Conservation (phyloP, 2,113 vertebrate species). For the Hiodon tergisus region DNA sequence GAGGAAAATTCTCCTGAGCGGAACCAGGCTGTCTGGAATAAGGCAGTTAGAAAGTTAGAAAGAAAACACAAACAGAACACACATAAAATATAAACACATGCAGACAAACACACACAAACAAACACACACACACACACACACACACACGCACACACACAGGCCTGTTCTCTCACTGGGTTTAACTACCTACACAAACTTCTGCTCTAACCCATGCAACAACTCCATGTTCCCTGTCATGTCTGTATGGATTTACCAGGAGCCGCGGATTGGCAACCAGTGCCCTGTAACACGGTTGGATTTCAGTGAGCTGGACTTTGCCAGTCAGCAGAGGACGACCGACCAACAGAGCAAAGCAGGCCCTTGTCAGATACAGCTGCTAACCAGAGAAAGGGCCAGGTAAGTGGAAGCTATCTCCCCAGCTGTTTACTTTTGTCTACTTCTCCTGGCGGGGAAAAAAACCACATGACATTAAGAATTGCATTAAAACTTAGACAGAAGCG, state of each 20-base stretch:
- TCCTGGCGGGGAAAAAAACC: background rate
- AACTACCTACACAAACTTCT: background rate
- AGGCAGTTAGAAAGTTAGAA: constrained; percentile 38
- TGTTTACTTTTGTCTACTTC: background rate
- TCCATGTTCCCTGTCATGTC: background rate
- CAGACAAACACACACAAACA: constrained; percentile 5
- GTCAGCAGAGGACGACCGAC: background rate
- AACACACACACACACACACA: constrained; percentile 36
- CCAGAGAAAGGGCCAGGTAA: background rate
- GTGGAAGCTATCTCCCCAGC: background rate
- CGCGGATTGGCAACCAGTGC: background rate
- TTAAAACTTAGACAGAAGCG: constrained; percentile 1
- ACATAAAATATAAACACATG: background rate
- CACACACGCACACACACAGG: constrained; percentile 29
- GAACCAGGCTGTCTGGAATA: constrained; percentile 32
- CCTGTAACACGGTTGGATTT: background rate
- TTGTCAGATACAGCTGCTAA: background rate
- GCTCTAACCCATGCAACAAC: background rate
- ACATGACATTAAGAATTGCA: constrained; percentile 15
- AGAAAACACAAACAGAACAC: constrained; percentile 1
- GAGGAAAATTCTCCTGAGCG: constrained; percentile 38
- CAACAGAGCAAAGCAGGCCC: background rate
- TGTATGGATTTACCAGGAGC: background rate
- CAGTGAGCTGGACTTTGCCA: background rate
- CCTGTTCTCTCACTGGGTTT: constrained; percentile 21